Conservation (phyloP, 1,140 invertebrate genomes). For the Drosophila varians region DNA sequence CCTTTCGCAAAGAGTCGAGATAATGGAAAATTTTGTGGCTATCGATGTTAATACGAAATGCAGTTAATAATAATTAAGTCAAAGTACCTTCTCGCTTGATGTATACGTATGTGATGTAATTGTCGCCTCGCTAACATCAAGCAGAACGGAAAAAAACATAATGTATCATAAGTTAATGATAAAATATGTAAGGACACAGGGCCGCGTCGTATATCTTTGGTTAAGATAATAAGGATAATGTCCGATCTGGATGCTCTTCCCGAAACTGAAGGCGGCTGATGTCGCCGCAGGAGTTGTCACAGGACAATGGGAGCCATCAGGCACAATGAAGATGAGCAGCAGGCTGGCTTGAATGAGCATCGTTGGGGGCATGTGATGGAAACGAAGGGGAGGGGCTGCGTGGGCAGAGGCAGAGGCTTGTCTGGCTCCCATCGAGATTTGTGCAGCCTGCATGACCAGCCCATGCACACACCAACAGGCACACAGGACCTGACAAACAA, state of each 20-base stretch:
- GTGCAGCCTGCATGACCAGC: slow-evolving; percentile 23
- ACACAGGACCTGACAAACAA: slow-evolving; percentile 32
- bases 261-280: slow-evolving; percentile 33
- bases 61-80: not conserved
- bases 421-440: slow-evolving; percentile 22
- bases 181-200: slow-evolving; percentile 10
- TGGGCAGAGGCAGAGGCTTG: slow-evolving; percentile 4
- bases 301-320: slow-evolving; percentile 49
- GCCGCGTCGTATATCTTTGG: not conserved
- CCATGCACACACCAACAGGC: not conserved
- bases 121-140: not conserved
- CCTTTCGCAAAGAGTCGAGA: not conserved
- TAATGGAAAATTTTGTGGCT: not conserved
- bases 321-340: slow-evolving; percentile 50
- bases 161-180: slow-evolving; percentile 27
- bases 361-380: slow-evolving; percentile 10
- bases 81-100: no score
- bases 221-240: slow-evolving; percentile 1
- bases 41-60: not conserved
- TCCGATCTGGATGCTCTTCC: slow-evolving; percentile 21
- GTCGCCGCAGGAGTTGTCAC: slow-evolving; percentile 33
- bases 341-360: slow-evolving; percentile 38
- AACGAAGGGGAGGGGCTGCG: not conserved
- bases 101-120: no score
- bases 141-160: slow-evolving; percentile 1